Base-by-base conservation (phyloP, 2,797 vertebrate species). In the Echiichthys vipera region DNA sequence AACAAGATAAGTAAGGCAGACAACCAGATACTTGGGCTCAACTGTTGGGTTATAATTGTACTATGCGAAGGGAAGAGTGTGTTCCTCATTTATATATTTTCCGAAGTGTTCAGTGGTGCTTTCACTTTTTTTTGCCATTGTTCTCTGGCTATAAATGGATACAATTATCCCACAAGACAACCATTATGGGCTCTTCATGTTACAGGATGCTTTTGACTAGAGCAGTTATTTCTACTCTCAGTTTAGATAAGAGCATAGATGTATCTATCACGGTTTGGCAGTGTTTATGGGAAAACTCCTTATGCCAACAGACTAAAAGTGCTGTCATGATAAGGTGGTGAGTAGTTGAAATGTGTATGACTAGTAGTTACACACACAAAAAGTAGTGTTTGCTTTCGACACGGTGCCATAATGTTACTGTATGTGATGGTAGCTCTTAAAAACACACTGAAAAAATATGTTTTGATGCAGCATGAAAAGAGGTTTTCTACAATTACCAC, bases 121-220 rank as follows among this genome's bases (percentile, higher is more conserved):
- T n/a, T n/a, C n/a, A n/a, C n/a, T n/a, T n/a, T n/a, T 20, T 63
- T 27, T 55, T 51, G 17, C 0, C 11, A 27, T 53, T 78, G 27
- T 66, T 70, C 64, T 69, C 49, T n/a, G 49, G 32, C 25, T 74
- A 34, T 36, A 68, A 69, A 72, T 57, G 17, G 37, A 25, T 49
- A 59, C 42, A 71, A 64, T 61, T 13, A 25, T n/a, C 11, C 59
- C 27, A 59, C 47, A 72, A 54, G 18, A 14, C 36, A 29, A n/a
- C n/a, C 27, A 40, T 62, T 36, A 61, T 30, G 43, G 14, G 37
- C 22, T 67, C 45, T 22, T 74, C 13, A 18, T 29, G 37, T 59
- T 43, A 32, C 0, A 5, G 61, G 27, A 17, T 20, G 14, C 55
- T 37, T 64, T 63, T 61, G 24, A 71, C 22, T 24, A 7, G 11